Base-by-base conservation (phyloP, 2,797 vertebrate genomes). In the Caiman crocodilus region DNA sequence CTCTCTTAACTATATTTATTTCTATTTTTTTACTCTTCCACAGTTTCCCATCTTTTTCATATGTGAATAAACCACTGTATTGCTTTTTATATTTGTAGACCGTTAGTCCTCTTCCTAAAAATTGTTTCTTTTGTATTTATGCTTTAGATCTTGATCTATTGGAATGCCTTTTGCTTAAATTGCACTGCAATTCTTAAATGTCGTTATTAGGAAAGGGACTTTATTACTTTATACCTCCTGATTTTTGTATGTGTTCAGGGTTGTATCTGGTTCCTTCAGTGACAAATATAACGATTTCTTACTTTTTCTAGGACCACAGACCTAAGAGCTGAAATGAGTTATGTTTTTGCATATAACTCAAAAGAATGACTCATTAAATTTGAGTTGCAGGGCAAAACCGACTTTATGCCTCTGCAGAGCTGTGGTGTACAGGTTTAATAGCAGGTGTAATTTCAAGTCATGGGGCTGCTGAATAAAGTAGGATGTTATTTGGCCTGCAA, bases 101-200 rank as follows among this genome's bases (percentile, higher is more conserved):
- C 15, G 87, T 21, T 81, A 75, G 7, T 71, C n/a, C 5, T 79
- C 4, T 58, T 84, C 71, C 82, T 76, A 25, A 25, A 6, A 76
- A 57, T 57, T 85, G 13, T 10, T 84, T 30, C 35, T 6, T 21
- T 23, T 16, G 21, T 73, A 73, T 50, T 26, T 35, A 50, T 42
- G 13, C 50, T 73, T 73, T 35, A 42, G 35, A 7, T 73, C 35
- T 50, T 73, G 14, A 35, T 71, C 5, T 50, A 15, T 87, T 94
- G 63, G 50, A 88, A 81, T 55, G 2, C 76, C 91, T 92, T 26
- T 5, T 71, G 82, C 85, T 77, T n/a, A 81, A 88, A 63, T 58
- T 5, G 32, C 80, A 65, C 63, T 94, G 61, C 4, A 9, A 71
- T 74, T 91, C 35, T 86, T 50, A 87, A 89, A 81, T 20, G 67